Evolutionary conservation across 2,797 vertebrate species (phyloP).

Genomic region (Eulemur mongoz): DNA sequence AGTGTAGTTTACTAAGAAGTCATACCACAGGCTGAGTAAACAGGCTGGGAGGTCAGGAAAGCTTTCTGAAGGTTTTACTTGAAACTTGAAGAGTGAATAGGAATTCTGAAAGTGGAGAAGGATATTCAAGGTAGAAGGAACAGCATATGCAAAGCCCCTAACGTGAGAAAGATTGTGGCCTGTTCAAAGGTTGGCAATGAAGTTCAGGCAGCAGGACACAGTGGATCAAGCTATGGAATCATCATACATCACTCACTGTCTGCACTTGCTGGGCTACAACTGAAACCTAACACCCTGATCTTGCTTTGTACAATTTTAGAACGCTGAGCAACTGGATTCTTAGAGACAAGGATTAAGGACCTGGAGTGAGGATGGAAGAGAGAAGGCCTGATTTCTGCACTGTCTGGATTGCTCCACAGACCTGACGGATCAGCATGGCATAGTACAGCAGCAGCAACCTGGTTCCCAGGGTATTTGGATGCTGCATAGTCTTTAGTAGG

Average conservation of each 20-base stretch:
- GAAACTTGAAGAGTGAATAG: not conserved
- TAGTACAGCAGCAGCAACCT: rapidly evolving
- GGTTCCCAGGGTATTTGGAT: not conserved
- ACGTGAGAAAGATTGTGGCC: not conserved
- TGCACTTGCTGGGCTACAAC: not conserved
- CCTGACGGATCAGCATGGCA: not conserved
- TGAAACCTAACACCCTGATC: not conserved
- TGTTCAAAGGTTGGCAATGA: not conserved
- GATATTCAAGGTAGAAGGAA: not conserved
- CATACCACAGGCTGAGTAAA: not conserved
- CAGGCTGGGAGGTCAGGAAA: not conserved
- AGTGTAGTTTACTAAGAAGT: not conserved
- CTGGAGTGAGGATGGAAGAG: not conserved
- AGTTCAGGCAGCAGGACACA: not conserved
- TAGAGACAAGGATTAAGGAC: not conserved
- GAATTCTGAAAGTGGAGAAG: not conserved
- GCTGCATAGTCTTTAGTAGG: not conserved
- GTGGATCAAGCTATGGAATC: not conserved
- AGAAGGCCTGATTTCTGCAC: not conserved
- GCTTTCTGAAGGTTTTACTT: not conserved
- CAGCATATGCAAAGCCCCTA: not conserved
- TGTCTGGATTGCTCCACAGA: not conserved
- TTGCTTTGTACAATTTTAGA: not conserved
- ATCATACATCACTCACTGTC: not conserved
- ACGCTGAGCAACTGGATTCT: not conserved